phyloP scores from a whole-genome alignment of 1,140 invertebrate species.

The Nebria ingens region DNA sequence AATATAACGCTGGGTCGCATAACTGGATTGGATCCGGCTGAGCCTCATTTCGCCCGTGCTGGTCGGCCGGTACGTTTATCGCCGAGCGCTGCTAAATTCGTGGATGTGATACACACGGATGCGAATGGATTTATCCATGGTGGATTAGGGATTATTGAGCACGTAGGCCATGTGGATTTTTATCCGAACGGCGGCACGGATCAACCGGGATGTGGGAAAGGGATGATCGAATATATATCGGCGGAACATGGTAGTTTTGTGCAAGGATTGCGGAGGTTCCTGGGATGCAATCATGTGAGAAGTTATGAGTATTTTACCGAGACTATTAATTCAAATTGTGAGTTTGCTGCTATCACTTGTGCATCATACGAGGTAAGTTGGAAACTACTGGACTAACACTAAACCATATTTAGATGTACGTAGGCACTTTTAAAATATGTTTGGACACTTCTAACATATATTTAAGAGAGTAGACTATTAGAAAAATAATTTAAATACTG shows the following conservation, averaged over 20 bases:
- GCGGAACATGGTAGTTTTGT: conserved; percentile 51
- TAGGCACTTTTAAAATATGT: conserved; percentile 11
- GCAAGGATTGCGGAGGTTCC: conserved; percentile 57
- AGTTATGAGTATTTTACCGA: conserved; percentile 79
- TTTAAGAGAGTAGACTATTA: no score
- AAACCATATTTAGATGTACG: not conserved
- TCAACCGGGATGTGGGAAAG: conserved; percentile 75
- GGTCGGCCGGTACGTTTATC: conserved; percentile 73
- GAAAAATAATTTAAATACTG: no score
- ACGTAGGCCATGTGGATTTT: conserved; percentile 79
- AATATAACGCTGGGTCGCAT: conserved; percentile 54
- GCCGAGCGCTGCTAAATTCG: conserved; percentile 71
- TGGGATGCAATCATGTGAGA: conserved; percentile 77
- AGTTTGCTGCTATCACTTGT: conserved; percentile 66
- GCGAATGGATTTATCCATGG: conserved; percentile 68
- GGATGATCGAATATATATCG: conserved; percentile 55
- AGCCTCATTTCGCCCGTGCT: conserved; percentile 81
- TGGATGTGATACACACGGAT: conserved; percentile 84
- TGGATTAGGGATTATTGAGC: conserved; percentile 68
- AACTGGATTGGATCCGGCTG: conserved; percentile 79
- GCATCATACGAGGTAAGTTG: conserved; percentile 54
- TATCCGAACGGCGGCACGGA: conserved; percentile 78
- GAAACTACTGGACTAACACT: not conserved
- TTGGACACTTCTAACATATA: conserved; percentile 9
- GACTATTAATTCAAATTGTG: conserved; percentile 65